Base-by-base conservation (phyloP, 2,888 invertebrate species). In the Campoplex nolae region DNA sequence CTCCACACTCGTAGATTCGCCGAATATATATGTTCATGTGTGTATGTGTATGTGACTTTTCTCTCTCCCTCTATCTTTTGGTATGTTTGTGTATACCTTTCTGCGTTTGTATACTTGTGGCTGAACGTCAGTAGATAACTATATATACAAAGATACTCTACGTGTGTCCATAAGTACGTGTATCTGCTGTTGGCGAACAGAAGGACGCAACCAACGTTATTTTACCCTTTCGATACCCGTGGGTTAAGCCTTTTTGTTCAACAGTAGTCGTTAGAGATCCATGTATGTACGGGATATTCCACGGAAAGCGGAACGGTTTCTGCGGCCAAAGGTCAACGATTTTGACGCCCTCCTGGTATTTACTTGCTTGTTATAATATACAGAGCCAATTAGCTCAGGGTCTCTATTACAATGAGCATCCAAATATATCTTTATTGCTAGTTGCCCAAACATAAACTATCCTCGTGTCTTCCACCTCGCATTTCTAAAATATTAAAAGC, bases 91-190 rank as follows among this genome's bases (percentile, higher is more conserved):
- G 62, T 71, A 71, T 51, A 77, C 51, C 42, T 71, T 71, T 65
- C 73, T 51, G 28, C 73, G 65, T 73, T 73, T 81, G 73, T 81
- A 80, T 80, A 73, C 73, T 80, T 73, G 73, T 71, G 80, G 73
- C 58, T 62, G 35, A 73, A 67, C 35, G 8, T 77, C 35, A n/a
- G 38, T 35, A 45, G 28, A 45, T 75, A 28, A 11, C 42, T 28
- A 62, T 23, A 45, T 28, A 76, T 45, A 62, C 28, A 65, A 16
- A n/a, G 9, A 38, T 23, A 38, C 28, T 38, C 51, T 67, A 77
- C 32, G 23, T 65, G 28, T 56, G 62, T 42, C 62, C 38, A 38
- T 65, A 73, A 65, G 28, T 81, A 73, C 51, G 42, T 81, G 65
- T 51, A 73, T 58, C 45, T 54, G 45, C 18, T 0, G 45, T 32